These are phyloP conservation scores for Siderastrea radians DNA, from an alignment of 92 coral and sea anemone species.

Conservation along the genomic window DNA sequence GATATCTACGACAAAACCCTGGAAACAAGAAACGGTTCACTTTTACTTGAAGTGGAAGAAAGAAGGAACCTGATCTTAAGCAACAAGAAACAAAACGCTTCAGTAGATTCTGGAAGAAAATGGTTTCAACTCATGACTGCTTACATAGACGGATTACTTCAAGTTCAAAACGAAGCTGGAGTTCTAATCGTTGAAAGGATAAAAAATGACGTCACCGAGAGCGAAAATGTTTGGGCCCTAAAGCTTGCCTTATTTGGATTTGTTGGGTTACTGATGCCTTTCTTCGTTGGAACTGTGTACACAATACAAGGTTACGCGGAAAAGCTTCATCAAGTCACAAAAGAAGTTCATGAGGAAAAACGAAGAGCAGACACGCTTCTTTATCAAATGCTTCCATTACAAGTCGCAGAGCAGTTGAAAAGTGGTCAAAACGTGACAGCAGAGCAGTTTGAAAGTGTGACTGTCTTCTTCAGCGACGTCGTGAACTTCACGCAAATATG, in stretches of 20 bases:
- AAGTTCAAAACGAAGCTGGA: conserved; percentile 68
- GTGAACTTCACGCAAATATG: conserved; percentile 71
- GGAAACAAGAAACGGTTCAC: not conserved
- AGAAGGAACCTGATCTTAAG: conserved; percentile 50
- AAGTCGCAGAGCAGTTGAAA: conserved; percentile 62
- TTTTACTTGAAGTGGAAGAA: conserved; percentile 18
- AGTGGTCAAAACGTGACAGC: conserved; percentile 50
- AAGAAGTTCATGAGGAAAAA: conserved; percentile 73
- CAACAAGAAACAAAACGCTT: conserved; percentile 32
- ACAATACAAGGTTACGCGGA: conserved; percentile 73
- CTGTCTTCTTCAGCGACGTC: conserved; percentile 65
- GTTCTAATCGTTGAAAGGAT: conserved; percentile 14
- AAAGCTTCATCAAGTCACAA: conserved; percentile 57
- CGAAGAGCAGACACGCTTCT: conserved; percentile 64
- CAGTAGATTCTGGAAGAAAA: conserved; percentile 8
- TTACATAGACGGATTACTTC: conserved; percentile 68
- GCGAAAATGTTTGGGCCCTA: conserved; percentile 23
- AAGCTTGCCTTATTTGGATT: conserved; percentile 41
- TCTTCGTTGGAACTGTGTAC: conserved; percentile 58
- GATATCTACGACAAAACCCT: conserved; percentile 19
- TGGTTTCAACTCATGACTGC: conserved; percentile 76
- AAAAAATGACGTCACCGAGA: conserved; percentile 9
- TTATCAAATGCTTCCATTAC: conserved; percentile 58
- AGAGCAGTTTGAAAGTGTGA: conserved; percentile 66
- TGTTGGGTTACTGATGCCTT: conserved; percentile 59